phyloP scores from a whole-genome alignment of 2,888 invertebrate species.

The Coelogynopora nodosa region DNA sequence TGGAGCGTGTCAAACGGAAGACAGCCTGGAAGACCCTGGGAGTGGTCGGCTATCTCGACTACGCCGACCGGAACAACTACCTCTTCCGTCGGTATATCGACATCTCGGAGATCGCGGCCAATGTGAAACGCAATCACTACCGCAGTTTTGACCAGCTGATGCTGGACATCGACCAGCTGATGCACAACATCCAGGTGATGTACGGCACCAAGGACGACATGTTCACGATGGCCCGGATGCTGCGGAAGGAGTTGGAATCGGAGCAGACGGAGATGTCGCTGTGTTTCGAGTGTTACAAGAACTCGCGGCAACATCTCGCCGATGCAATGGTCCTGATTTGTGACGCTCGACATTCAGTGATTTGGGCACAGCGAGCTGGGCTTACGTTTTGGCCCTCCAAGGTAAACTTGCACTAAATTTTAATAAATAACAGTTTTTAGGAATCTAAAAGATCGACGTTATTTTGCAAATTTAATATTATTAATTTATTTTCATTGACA shows the following conservation, averaged over 20 bases:
- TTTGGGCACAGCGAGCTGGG: slow-evolving; percentile 35
- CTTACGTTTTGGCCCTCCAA: slow-evolving; percentile 37
- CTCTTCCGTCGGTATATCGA: slow-evolving; percentile 12
- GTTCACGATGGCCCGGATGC: slow-evolving; percentile 7
- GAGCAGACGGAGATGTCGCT: slow-evolving; percentile 9
- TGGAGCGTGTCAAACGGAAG: slow-evolving; percentile 19
- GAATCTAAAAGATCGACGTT: too few species aligned
- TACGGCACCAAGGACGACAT: slow-evolving; percentile 33
- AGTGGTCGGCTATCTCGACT: slow-evolving; percentile 21
- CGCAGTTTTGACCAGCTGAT: background rate
- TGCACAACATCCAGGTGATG: slow-evolving; percentile 25
- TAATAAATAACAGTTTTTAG: too few species aligned
- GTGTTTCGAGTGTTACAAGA: slow-evolving; percentile 32
- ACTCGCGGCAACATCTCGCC: background rate
- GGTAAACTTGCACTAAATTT: too few species aligned
- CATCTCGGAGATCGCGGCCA: background rate
- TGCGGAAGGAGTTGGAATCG: background rate
- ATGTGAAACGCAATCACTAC: background rate
- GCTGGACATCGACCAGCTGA: slow-evolving; percentile 33
- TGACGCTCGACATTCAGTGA: background rate
- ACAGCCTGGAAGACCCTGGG: slow-evolving; percentile 7
- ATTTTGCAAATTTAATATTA: too few species aligned
- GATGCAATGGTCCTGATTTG: background rate
- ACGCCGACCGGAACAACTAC: slow-evolving; percentile 15
- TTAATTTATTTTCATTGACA: too few species aligned